Evolutionary conservation across 2,888 invertebrate genomes (phyloP), one percentile per base, ranked within the genome.

Genomic region (Apamea sordens): DNA sequence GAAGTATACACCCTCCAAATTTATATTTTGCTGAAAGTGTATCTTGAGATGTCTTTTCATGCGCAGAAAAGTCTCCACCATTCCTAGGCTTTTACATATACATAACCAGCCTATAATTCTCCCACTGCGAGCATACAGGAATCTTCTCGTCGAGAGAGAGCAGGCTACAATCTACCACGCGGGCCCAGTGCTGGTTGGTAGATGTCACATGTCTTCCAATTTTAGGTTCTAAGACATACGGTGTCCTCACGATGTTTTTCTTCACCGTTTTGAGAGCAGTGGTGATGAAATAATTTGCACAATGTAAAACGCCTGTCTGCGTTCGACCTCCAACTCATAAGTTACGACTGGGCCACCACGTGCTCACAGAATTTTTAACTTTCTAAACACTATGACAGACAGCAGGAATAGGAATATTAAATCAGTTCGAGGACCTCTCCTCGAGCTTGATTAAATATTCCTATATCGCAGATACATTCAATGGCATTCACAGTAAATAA

Each of bases 401-500:
- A 50, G 44, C n/a, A 28, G 15, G 24, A 72, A 65, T 24, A 59
- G n/a, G 56, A 59, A 11, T 11, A 59, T 59, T n/a, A n/a, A 59
- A 11, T 59, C 56, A n/a, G 56, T 59, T 59, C 56, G 11, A n/a
- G n/a, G n/a, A 59, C 11, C n/a, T n/a, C 11, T 76, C 59, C 65
- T 59, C n/a, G 74, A 80, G 74, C 69, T 47, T 64, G 44, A 75
- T 65, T 79, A 75, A 73, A 69, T 77, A 86, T 82, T 77, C 82
- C 28, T 79, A 77, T 81, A 85, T 86, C 64, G 77, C 77, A 56
- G 71, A 56, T 63, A 76, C 68, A 80, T 68, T 76, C 79, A 81
- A 77, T 80, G 77, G 81, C 80, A 86, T 89, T 89, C 86, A 89
- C 88, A 89, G 89, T 88, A 90, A 90, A 91, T 91, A 90, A 90